Conservation (phyloP, 2,113 vertebrate genomes). For the Stigmatopora nigra region DNA sequence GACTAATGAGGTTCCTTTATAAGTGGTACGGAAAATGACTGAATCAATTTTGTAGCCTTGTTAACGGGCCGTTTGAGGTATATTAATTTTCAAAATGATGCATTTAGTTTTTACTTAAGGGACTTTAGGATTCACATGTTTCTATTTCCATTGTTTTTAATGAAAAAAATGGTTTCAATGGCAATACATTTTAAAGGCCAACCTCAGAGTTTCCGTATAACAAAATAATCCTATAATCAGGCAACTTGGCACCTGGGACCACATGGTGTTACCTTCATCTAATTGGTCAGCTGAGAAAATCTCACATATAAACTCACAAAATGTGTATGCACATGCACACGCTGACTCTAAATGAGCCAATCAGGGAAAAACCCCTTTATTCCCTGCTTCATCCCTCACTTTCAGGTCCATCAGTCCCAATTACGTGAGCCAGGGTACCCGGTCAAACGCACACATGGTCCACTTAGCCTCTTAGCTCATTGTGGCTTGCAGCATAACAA, state of each 20-base stretch:
- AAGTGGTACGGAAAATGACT: too few relatives aligned
- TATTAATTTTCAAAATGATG: too few relatives aligned
- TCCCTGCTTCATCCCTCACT: slow-evolving; percentile 59
- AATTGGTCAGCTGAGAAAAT: slow-evolving; percentile 70
- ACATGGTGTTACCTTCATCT: slow-evolving; percentile 48
- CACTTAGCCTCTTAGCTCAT: slow-evolving; percentile 15
- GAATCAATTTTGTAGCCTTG: too few relatives aligned
- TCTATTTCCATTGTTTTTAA: background rate
- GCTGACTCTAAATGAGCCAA: slow-evolving; percentile 49
- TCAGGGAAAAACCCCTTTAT: slow-evolving; percentile 53
- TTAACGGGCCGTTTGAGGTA: too few relatives aligned
- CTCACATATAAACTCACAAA: slow-evolving; percentile 36
- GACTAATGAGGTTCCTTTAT: too few relatives aligned
- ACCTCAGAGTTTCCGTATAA: slow-evolving; percentile 2
- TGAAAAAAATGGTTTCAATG: background rate
- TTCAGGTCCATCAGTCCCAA: slow-evolving; percentile 68
- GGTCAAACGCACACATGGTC: slow-evolving; percentile 24
- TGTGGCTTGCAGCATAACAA: slow-evolving; percentile 27
- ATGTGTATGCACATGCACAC: slow-evolving; percentile 15
- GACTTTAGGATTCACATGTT: background rate
- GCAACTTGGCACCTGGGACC: slow-evolving; percentile 57
- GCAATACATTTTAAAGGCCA: background rate
- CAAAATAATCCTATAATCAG: slow-evolving; percentile 55
- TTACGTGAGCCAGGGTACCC: slow-evolving; percentile 58
- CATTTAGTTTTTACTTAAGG: too few relatives aligned